Evolutionary conservation across 1,140 invertebrate species (phyloP).

Genomic region (Tetraneura akinire): DNA sequence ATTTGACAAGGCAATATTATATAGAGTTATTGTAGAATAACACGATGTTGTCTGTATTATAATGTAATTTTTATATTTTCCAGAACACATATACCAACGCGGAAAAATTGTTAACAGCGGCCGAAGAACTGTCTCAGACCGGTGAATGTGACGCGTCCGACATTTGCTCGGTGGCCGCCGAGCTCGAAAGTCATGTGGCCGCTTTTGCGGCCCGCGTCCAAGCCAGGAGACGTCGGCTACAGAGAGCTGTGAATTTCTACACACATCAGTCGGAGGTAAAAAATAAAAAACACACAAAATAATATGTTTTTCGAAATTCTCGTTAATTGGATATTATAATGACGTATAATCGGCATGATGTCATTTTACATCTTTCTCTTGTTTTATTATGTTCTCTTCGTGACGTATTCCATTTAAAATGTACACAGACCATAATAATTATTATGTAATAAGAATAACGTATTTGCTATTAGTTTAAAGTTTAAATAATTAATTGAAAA

Average conservation of each 20-base stretch:
- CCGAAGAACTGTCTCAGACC: slow-evolving; percentile 91
- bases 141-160: slow-evolving; percentile 95
- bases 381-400: background rate
- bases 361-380: background rate
- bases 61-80: slow-evolving; percentile 57
- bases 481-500: too few species aligned
- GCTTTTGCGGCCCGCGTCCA: slow-evolving; percentile 94
- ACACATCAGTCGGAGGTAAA: slow-evolving; percentile 91
- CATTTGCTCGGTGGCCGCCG: slow-evolving; percentile 88
- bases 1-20: too few species aligned
- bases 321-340: too few species aligned
- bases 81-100: slow-evolving; percentile 99
- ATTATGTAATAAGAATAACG: too few species aligned
- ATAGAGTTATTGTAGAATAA: too few species aligned
- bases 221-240: slow-evolving; percentile 82
- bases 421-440: too few species aligned
- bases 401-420: too few species aligned
- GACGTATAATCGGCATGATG: too few species aligned
- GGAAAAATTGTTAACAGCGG: slow-evolving; percentile 92
- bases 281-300: background rate
- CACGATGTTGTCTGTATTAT: too few species aligned
- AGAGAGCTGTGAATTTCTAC: slow-evolving; percentile 93
- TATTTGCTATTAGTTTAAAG: too few species aligned
- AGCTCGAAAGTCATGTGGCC: slow-evolving; percentile 87
- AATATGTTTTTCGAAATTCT: too few species aligned